Evolutionary conservation across 2,888 invertebrate species (phyloP), one percentile per base, ranked within the genome.

Genomic region (Phaedon cochleariae): DNA sequence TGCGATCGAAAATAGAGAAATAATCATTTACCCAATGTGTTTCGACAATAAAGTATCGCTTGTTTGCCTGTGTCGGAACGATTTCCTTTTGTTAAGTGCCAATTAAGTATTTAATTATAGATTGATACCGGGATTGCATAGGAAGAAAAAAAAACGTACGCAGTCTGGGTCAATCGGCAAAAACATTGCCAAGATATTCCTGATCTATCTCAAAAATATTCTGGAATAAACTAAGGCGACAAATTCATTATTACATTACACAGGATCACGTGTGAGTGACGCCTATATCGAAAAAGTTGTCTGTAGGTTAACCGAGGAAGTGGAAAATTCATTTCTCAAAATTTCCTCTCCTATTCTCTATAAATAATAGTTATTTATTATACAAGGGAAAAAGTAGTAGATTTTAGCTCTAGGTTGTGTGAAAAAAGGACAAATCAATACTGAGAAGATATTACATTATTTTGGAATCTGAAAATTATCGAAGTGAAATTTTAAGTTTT

Each of bases 41-140:
- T 21, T 17, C n/a, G 21, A 37, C 21, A 29, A 59, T 51, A 34
- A 59, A 49, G 17, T n/a, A 29, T 41, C 10, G 29, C 57, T 46
- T 54, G n/a, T 31, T 10, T 18, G 34, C 22, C 15, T n/a, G 21
- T 15, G 46, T 61, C 21, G 53, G 60, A 62, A 65, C 58, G 58
- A 61, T 71, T 71, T 71, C 65, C 73, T 73, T 74, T 74, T 72
- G 72, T 69, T 69, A 69, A 64, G 72, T 77, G 77, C 77, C 76
- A 78, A 78, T 76, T 75, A 68, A 60, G 73, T 62, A 77, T 75
- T 76, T 78, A 79, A 79, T 79, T 79, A 79, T 79, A 79, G 79
- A 75, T 77, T 73, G 75, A 77, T 76, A 73, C 71, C 49, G 74
- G 67, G 70, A 59, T 67, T 69, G 67, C 64, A 68, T 61, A 63